A percentile compares a stretch with the other conserved stretches of the same genome.
Conservation (phyloP, 2,888 invertebrate genomes). For the Seira ritae region DNA sequence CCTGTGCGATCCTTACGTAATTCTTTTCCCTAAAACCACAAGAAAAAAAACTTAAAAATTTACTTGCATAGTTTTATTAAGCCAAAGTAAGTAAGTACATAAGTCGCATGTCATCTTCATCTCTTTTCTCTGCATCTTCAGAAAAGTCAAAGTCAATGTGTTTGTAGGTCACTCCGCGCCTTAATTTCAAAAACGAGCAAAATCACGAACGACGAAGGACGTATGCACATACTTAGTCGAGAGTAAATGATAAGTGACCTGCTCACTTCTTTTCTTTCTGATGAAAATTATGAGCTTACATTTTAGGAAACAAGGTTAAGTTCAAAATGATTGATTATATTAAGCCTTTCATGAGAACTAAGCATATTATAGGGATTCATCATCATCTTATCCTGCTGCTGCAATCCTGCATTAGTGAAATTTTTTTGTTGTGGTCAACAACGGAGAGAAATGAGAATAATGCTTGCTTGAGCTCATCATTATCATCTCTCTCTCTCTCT, state of each 20-base stretch:
- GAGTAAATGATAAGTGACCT: not conserved
- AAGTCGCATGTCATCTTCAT: not conserved
- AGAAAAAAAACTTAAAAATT: not conserved
- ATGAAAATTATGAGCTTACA: slow-evolving; percentile 37
- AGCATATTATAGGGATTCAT: no score
- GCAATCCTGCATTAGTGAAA: no score
- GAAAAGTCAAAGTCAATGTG: slow-evolving; percentile 27
- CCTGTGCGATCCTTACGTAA: no score
- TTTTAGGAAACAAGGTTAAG: slow-evolving; percentile 37
- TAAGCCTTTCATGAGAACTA: no score
- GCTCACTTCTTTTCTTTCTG: not conserved
- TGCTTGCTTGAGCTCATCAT: no score
- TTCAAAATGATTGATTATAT: slow-evolving; percentile 52
- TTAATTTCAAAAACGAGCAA: slow-evolving; percentile 18
- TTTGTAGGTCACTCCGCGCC: slow-evolving; percentile 39
- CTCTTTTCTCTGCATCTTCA: no score
- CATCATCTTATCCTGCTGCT: no score
- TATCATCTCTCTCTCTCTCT: no score
- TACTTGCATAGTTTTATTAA: not conserved
- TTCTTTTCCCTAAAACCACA: not conserved
- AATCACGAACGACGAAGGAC: no score
- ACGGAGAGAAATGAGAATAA: no score
- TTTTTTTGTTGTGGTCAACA: no score
- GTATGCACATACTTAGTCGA: not conserved
- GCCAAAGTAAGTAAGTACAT: not conserved